Conservation (phyloP, 2,888 invertebrate species). For the Acleris laterana region DNA sequence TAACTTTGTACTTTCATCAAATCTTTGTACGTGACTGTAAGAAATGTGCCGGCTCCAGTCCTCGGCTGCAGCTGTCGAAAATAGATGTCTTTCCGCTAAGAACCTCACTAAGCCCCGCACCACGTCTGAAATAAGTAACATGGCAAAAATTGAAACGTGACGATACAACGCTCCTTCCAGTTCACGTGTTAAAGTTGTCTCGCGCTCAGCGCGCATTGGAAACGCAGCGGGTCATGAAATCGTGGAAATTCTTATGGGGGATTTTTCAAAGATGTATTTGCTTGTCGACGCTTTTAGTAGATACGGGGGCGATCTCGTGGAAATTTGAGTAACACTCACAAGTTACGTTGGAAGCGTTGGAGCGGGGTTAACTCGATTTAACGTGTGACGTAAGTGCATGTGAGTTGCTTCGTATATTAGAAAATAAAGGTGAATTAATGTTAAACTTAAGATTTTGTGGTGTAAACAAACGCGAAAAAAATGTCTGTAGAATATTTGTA, state of each 20-base stretch:
- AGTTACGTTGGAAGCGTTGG: not conserved
- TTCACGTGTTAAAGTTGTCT: constrained; percentile 13
- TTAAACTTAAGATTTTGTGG: too few relatives aligned
- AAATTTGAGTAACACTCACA: constrained; percentile 20
- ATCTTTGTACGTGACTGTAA: constrained; percentile 13
- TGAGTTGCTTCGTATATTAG: not conserved
- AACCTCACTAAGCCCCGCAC: constrained; percentile 5
- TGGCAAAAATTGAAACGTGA: constrained; percentile 18
- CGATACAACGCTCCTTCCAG: constrained; percentile 25
- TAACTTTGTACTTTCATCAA: constrained; percentile 15
- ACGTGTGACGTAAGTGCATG: constrained; percentile 1
- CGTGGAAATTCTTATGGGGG: constrained; percentile 32
- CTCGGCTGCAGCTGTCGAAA: constrained; percentile 30
- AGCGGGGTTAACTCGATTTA: not conserved
- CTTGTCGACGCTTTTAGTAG: constrained; percentile 46
- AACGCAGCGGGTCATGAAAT: constrained; percentile 28
- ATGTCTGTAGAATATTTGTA: too few relatives aligned
- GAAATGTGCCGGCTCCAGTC: constrained; percentile 11
- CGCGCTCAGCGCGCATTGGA: constrained; percentile 40
- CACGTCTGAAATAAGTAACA: constrained; percentile 1
- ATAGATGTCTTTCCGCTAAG: constrained; percentile 26
- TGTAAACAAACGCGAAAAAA: too few relatives aligned
- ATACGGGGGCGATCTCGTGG: constrained; percentile 35
- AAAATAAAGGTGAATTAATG: too few relatives aligned
- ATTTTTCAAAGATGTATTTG: constrained; percentile 47